phyloP scores from a whole-genome alignment of 2,113 vertebrate species.

The Spilogale gracilis region DNA sequence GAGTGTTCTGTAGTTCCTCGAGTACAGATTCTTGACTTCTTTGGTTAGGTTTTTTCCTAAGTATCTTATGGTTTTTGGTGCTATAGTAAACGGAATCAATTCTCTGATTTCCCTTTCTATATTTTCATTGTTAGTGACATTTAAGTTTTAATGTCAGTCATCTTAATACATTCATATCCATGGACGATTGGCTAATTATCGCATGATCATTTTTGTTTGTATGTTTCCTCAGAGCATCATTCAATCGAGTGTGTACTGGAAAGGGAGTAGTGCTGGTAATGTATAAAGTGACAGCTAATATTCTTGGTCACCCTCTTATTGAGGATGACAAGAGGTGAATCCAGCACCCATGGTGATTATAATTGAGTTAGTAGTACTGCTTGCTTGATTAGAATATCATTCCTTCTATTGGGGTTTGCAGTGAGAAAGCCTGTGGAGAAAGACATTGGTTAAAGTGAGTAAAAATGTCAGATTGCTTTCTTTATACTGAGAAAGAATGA shows the following conservation, averaged over 20 bases:
- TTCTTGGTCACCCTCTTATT: neutral
- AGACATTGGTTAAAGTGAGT: neutral
- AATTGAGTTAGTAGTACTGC: neutral
- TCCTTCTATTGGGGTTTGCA: neutral
- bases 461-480: conserved; percentile 12
- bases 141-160: too few species aligned
- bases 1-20: too few species aligned
- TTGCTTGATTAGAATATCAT: neutral
- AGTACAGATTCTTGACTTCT: too few species aligned
- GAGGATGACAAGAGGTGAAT: neutral
- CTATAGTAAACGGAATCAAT: too few species aligned
- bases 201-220: neutral
- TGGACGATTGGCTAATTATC: neutral
- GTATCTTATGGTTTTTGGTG: too few species aligned
- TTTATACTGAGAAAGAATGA: neutral
- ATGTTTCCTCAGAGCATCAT: neutral
- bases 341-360: neutral
- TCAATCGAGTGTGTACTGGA: neutral
- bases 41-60: too few species aligned
- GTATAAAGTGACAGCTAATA: neutral
- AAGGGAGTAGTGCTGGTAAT: neutral
- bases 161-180: too few species aligned
- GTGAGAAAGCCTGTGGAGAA: neutral
- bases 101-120: too few species aligned
- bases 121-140: too few species aligned